Percentiles rank a stretch among this genome's conserved stretches.
These are phyloP conservation scores for Dendrolimus kikuchii DNA, from an alignment of 1,140 invertebrate genomes.

Conservation along the genomic window DNA sequence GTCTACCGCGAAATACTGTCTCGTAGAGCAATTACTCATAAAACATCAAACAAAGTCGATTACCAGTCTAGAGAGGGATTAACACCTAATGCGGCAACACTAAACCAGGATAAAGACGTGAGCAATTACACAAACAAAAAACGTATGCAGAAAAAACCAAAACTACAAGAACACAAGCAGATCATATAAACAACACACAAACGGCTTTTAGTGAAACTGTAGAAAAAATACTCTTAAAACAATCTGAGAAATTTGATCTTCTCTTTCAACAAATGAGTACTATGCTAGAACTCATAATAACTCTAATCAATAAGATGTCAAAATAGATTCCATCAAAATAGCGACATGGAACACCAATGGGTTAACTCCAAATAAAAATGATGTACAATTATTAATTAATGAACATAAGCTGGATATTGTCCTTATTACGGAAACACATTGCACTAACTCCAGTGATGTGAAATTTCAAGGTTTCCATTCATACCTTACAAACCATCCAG, in stretches of 20 bases:
- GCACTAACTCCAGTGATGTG: background rate
- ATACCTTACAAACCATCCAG: background rate
- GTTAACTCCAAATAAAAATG: background rate
- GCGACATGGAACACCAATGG: constrained; percentile 3
- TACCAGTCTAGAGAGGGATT: background rate
- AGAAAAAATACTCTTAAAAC: constrained; percentile 2
- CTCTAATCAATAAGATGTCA: background rate
- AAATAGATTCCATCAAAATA: background rate
- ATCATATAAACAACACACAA: background rate
- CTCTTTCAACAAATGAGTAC: constrained; percentile 4
- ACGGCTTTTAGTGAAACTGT: background rate
- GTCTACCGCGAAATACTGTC: background rate
- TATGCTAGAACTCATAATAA: background rate
- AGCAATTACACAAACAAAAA: no score
- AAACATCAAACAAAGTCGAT: background rate
- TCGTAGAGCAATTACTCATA: background rate
- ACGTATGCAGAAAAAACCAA: background rate
- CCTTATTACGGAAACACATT: background rate
- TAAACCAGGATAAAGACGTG: no score
- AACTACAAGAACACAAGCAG: background rate
- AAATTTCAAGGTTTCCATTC: background rate
- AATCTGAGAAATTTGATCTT: constrained; percentile 1
- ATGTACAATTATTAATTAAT: background rate
- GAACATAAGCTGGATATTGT: constrained; percentile 2
- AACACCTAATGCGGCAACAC: background rate